Conservation (phyloP, 2,888 invertebrate species). For the Pollenia labialis region DNA sequence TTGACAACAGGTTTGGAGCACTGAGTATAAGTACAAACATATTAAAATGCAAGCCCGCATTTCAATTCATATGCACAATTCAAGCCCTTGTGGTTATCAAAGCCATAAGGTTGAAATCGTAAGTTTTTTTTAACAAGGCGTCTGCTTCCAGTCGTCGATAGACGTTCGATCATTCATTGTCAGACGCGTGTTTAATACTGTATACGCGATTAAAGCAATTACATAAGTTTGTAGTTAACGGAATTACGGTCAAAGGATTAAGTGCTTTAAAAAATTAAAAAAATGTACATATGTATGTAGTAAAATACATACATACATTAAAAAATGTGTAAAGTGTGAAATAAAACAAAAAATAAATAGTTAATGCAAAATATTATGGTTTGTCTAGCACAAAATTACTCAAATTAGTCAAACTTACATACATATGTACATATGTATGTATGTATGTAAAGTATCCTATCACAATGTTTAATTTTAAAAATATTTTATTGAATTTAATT, state of each 20-base stretch:
- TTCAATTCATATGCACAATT: not conserved
- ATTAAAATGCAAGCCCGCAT: constrained; percentile 17
- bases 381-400: not conserved
- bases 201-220: not conserved
- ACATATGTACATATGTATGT: not conserved
- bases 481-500: constrained; percentile 10
- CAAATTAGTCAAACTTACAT: not conserved
- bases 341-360: not conserved
- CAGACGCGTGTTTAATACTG: constrained; percentile 37
- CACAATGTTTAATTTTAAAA: constrained; percentile 17
- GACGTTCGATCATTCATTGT: constrained; percentile 56
- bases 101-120: not conserved
- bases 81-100: constrained; percentile 54
- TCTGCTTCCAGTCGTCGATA: constrained; percentile 51
- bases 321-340: not conserved
- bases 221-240: too few relatives aligned
- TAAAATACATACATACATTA: too few relatives aligned
- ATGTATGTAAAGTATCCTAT: not conserved
- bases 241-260: too few relatives aligned
- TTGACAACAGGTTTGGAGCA: constrained; percentile 59
- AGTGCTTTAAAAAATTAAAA: too few relatives aligned
- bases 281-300: too few relatives aligned
- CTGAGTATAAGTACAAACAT: constrained; percentile 5
- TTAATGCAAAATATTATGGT: not conserved
- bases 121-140: constrained; percentile 20